A percentile compares a stretch with the other conserved stretches of the same genome.
phyloP scores from a whole-genome alignment of 1,140 invertebrate genomes.

The Carposina sasakii region DNA sequence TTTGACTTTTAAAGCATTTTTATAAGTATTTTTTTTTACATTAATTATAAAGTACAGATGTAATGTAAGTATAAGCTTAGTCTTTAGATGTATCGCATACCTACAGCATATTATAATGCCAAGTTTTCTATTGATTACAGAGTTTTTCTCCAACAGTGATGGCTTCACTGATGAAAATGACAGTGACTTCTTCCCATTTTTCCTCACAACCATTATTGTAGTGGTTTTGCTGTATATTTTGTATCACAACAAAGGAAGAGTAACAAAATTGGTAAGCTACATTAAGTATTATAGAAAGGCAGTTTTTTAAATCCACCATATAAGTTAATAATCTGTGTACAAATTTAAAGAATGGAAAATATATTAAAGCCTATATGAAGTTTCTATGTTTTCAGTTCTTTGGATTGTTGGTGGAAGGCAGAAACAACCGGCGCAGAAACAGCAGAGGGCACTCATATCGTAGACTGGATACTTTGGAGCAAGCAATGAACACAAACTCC shows the following conservation, averaged over 20 bases:
- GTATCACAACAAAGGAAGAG: constrained; percentile 62
- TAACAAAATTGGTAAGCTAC: constrained; percentile 57
- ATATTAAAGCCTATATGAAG: no score
- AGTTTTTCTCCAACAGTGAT: constrained; percentile 37
- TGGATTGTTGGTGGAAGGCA: constrained; percentile 56
- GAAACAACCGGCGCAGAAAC: constrained; percentile 53
- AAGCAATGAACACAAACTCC: constrained; percentile 52
- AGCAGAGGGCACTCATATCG: constrained; percentile 59
- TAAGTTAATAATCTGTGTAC: no score
- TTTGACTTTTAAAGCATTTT: no score
- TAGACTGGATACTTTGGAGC: constrained; percentile 57
- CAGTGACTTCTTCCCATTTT: constrained; percentile 62
- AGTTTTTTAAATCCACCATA: no score
- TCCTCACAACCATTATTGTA: constrained; percentile 51
- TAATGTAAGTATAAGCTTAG: no score
- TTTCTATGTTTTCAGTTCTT: constrained; percentile 44
- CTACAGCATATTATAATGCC: no score
- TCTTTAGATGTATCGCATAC: no score
- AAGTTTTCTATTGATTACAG: no score
- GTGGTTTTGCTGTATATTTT: constrained; percentile 53
- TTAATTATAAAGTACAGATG: no score
- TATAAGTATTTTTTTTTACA: no score
- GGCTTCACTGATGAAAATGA: constrained; percentile 41
- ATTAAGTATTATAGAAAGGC: not conserved
- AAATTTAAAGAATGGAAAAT: no score